Percentiles rank a stretch among this genome's conserved stretches.
Evolutionary conservation across 2,888 invertebrate genomes (phyloP).

Genomic region (Polydrusus pterygomalis): DNA sequence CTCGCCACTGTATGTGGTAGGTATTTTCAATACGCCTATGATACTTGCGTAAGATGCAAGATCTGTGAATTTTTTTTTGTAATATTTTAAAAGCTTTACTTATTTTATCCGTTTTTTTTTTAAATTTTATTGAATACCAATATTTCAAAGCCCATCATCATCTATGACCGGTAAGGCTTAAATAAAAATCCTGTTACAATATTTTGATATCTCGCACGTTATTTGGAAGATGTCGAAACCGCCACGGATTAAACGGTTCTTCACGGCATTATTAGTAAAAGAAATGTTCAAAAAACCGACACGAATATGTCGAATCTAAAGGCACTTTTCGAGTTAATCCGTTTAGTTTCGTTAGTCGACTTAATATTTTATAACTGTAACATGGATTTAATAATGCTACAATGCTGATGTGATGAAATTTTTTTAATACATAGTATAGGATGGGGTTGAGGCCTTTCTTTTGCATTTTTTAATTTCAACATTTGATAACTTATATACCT

Average conservation of each 20-base stretch:
- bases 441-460: no score
- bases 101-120: no score
- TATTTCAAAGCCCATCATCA: not conserved
- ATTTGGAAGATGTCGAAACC: conserved; percentile 47
- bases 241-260: conserved; percentile 51
- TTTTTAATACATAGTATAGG: no score
- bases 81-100: no score
- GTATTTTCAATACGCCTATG: no score
- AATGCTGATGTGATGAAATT: not conserved
- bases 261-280: conserved; percentile 39
- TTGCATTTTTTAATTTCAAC: no score
- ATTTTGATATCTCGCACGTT: conserved; percentile 48
- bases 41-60: no score
- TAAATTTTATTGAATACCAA: no score
- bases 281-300: conserved; percentile 40
- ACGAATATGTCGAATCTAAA: conserved; percentile 45
- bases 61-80: no score
- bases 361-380: conserved; percentile 38
- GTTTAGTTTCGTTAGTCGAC: conserved; percentile 49
- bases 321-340: conserved; percentile 44
- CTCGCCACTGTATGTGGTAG: no score
- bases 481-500: no score
- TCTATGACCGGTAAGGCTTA: conserved; percentile 6
- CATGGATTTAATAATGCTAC: conserved; percentile 22
- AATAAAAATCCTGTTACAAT: conserved; percentile 27